These are phyloP conservation scores for Drosophila sordidula DNA, from an alignment of 2,888 invertebrate species.

Conservation along the genomic window DNA sequence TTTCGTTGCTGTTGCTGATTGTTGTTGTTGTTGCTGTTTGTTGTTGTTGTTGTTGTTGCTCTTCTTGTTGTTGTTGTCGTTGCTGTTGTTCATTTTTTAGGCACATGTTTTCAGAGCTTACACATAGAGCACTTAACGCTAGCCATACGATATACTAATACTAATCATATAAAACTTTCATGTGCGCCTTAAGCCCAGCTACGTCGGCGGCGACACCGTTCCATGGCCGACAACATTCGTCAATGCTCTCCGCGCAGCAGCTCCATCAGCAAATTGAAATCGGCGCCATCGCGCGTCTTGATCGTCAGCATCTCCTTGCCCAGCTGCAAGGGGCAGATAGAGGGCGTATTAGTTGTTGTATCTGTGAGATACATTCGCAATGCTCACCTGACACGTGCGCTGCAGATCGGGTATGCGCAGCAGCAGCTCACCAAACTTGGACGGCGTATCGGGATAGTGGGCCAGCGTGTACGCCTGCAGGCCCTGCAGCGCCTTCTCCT, in stretches of 20 bases:
- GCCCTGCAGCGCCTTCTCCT: conserved; percentile 96
- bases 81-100: conserved; percentile 63
- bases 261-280: conserved; percentile 98
- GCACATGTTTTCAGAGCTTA: conserved; percentile 82
- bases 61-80: conserved; percentile 27
- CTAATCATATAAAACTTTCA: conserved; percentile 70
- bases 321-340: conserved; percentile 86
- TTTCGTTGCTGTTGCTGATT: conserved; percentile 28
- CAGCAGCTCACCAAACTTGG: conserved; percentile 97
- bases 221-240: conserved; percentile 74
- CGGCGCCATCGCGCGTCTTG: conserved; percentile 95
- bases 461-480: conserved; percentile 95
- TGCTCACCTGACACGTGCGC: conserved; percentile 93
- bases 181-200: conserved; percentile 36
- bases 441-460: conserved; percentile 96
- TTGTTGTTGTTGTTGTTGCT: conserved; percentile 20
- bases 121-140: conserved; percentile 67
- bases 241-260: conserved; percentile 96
- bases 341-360: background rate
- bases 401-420: conserved; percentile 97
- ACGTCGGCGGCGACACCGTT: conserved; percentile 28
- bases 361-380: background rate
- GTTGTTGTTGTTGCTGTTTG: conserved; percentile 8
- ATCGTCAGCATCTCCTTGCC: conserved; percentile 96
- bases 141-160: conserved; percentile 70